Evolutionary conservation across 2,888 invertebrate genomes (phyloP), one percentile per base, ranked within the genome.

Genomic region (Plemyria rubiginata): DNA sequence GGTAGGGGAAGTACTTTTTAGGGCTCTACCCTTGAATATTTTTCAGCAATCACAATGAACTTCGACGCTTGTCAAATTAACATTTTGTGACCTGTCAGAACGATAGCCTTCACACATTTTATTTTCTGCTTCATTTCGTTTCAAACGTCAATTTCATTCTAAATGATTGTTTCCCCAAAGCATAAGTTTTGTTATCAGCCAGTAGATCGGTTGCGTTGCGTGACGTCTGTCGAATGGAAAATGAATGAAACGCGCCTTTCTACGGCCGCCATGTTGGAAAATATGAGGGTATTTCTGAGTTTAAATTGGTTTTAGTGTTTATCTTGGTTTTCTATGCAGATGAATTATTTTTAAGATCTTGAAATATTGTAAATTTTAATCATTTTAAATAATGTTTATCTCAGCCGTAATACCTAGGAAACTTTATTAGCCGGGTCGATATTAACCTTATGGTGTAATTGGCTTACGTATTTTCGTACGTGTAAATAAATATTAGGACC

Each of bases 191-290:
- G 67, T 68, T 71, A 71, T 71, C 71, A 65, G 52, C 54, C 54
- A 57, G 28, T 50, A 56, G 51, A 70, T 73, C 70, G 60, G 40
- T 68, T 57, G 73, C 72, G 40, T 68, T 57, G 73, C 72, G 71
- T 74, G 71, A 73, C 68, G 82, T 79, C 15, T 80, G 79, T 80
- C 77, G 81, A 82, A 79, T 76, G 77, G 70, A 78, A n/a, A 80
- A 81, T 78, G 79, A 79, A 82, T 78, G 79, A 80, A 45, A 76
- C 78, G 76, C 77, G 75, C 65, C 74, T 80, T 78, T 78, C 73
- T 66, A 67, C 66, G 74, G 79, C 71, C 73, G 85, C 84, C 84
- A 84, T 84, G 71, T 84, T 86, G 82, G 75, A 80, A 84, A 80
- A 78, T 75, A 77, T 71, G 73, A 65, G 66, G 70, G 56, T 70